These are phyloP conservation scores for Aphodius granarius DNA, from an alignment of 2,888 invertebrate species.

Conservation along the genomic window DNA sequence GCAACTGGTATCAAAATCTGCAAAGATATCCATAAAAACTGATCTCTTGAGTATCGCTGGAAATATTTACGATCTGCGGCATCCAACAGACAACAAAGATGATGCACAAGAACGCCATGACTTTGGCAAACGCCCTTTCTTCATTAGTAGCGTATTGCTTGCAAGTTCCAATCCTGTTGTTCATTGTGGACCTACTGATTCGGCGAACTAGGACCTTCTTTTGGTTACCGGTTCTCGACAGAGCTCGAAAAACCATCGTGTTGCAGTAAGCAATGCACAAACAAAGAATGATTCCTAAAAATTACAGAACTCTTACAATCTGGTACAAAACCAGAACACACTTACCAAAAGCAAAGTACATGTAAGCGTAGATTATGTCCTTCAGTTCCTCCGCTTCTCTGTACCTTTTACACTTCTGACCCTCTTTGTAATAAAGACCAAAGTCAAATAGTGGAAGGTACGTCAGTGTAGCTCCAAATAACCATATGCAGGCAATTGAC, in stretches of 20 bases:
- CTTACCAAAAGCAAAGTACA: constrained; percentile 78
- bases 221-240: constrained; percentile 62
- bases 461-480: constrained; percentile 69
- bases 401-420: constrained; percentile 67
- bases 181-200: constrained; percentile 51
- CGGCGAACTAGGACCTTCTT: constrained; percentile 51
- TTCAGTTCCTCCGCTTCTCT: constrained; percentile 64
- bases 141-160: constrained; percentile 66
- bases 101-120: constrained; percentile 82
- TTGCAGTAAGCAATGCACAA: constrained; percentile 80
- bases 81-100: constrained; percentile 85
- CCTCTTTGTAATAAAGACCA: constrained; percentile 68
- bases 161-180: constrained; percentile 38
- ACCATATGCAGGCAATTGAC: constrained; percentile 70
- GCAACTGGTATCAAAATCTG: constrained; percentile 70
- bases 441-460: constrained; percentile 76
- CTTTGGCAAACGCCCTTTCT: constrained; percentile 81
- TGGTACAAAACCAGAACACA: constrained; percentile 24
- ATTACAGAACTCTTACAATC: constrained; percentile 16
- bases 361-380: constrained; percentile 74
- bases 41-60: background rate
- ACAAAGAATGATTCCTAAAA: constrained; percentile 70
- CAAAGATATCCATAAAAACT: no score
- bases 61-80: constrained; percentile 76
- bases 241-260: constrained; percentile 75